A percentile compares a stretch with the other conserved stretches of the same genome.
phyloP scores from a whole-genome alignment of 2,113 vertebrate genomes.

The Aldabrachelys gigantea region DNA sequence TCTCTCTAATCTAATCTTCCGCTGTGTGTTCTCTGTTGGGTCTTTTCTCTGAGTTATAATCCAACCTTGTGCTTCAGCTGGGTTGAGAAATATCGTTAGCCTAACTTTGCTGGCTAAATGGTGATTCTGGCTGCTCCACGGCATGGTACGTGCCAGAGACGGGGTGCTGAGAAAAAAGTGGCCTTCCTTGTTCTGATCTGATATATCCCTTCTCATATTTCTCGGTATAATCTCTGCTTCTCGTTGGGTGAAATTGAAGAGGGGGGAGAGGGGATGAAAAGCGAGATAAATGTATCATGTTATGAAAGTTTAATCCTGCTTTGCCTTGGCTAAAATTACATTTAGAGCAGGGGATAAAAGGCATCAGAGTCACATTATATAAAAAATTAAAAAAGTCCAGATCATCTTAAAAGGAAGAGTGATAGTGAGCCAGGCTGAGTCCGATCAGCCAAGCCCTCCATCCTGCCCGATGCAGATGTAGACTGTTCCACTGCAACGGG shows the following conservation, averaged over 20 bases:
- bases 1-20: slow-evolving; percentile 10
- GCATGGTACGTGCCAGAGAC: not conserved
- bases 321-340: slow-evolving; percentile 73
- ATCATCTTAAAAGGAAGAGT: slow-evolving; percentile 46
- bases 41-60: not conserved
- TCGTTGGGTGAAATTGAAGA: slow-evolving; percentile 49
- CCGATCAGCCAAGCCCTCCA: not conserved
- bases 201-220: slow-evolving; percentile 27
- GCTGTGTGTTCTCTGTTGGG: slow-evolving; percentile 35
- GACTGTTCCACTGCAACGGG: not conserved
- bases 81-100: not conserved
- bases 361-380: slow-evolving; percentile 36
- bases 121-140: not conserved
- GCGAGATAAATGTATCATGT: slow-evolving; percentile 69
- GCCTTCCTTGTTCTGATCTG: not conserved
- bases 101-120: not conserved
- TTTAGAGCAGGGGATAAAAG: slow-evolving; percentile 74
- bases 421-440: not conserved
- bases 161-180: slow-evolving; percentile 20
- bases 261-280: slow-evolving; percentile 29
- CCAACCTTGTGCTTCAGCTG: not conserved
- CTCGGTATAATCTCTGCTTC: slow-evolving; percentile 24
- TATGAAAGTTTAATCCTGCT: slow-evolving; percentile 79
- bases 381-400: slow-evolving; percentile 9
- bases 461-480: not conserved